phyloP scores from a whole-genome alignment of 2,113 vertebrate species.

The Erpornis zantholeuca region DNA sequence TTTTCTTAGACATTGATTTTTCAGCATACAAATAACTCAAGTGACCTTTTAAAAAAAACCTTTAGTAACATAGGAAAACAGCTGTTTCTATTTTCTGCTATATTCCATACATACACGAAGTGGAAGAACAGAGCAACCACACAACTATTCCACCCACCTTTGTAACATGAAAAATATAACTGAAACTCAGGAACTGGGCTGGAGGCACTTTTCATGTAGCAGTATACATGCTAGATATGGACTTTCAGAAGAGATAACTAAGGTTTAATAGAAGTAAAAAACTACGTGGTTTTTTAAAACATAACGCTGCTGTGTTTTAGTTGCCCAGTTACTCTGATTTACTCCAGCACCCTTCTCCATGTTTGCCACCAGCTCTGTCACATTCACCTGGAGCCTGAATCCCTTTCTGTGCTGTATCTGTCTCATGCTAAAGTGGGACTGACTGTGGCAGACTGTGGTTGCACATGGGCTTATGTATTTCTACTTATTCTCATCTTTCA shows the following conservation, averaged over 20 bases:
- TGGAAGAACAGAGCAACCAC: background rate
- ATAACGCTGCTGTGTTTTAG: background rate
- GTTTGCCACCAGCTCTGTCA: background rate
- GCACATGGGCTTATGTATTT: background rate
- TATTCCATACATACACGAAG: background rate
- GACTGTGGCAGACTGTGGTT: background rate
- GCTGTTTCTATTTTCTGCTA: background rate
- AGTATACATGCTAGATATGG: fast-evolving
- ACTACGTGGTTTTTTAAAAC: fast-evolving
- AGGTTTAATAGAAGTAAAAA: background rate
- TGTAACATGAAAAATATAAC: background rate
- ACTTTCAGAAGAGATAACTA: background rate
- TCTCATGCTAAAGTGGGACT: no score
- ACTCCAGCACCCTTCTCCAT: background rate
- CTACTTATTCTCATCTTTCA: background rate
- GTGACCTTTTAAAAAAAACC: background rate
- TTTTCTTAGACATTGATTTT: background rate
- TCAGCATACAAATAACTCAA: background rate
- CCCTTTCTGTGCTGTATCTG: background rate
- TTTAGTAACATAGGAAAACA: background rate
- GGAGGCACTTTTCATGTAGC: background rate
- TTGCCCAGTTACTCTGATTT: background rate
- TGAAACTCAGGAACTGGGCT: background rate
- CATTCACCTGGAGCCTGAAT: background rate
- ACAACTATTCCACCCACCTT: background rate